These are phyloP conservation scores for Gymnoscopelus microlampas DNA, from an alignment of 2,797 vertebrate genomes.

Conservation along the genomic window DNA sequence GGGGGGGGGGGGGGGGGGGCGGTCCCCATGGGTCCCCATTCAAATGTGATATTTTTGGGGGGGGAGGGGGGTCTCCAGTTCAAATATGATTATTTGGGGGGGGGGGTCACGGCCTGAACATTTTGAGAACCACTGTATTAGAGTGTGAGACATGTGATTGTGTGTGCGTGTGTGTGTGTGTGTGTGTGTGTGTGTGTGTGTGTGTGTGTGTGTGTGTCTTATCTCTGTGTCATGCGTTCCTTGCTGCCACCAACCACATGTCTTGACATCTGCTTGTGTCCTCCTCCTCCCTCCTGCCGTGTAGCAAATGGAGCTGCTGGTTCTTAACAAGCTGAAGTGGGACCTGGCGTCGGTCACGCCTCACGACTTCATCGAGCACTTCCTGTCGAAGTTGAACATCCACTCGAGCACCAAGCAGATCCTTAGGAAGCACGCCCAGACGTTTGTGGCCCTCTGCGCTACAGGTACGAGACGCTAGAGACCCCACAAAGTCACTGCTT, in stretches of 20 bases:
- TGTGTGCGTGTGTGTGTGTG: too few relatives aligned
- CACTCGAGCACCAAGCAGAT: constrained; percentile 91
- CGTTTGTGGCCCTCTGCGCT: constrained; percentile 97
- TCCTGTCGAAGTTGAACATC: constrained; percentile 95
- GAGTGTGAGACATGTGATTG: too few relatives aligned
- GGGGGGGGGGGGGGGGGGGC: too few relatives aligned
- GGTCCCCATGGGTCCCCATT: too few relatives aligned
- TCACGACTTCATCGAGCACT: constrained; percentile 98
- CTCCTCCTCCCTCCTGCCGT: constrained; percentile 41
- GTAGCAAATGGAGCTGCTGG: constrained; percentile 97
- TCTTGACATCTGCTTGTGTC: too few relatives aligned
- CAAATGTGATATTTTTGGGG: too few relatives aligned
- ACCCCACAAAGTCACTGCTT: background rate
- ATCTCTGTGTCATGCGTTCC: background rate
- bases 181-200: background rate
- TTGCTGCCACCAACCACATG: background rate
- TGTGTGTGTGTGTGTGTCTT: too few relatives aligned
- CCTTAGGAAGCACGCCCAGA: constrained; percentile 97
- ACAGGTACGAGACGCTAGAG: constrained; percentile 84
- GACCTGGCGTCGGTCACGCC: constrained; percentile 96
- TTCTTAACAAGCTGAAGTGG: constrained; percentile 98
- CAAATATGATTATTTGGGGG: too few relatives aligned
- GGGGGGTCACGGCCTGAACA: too few relatives aligned
- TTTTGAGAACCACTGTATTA: too few relatives aligned
- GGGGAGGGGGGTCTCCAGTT: too few relatives aligned